These are phyloP conservation scores for Crypturellus undulatus DNA, from an alignment of 2,113 vertebrate genomes.

Conservation along the genomic window DNA sequence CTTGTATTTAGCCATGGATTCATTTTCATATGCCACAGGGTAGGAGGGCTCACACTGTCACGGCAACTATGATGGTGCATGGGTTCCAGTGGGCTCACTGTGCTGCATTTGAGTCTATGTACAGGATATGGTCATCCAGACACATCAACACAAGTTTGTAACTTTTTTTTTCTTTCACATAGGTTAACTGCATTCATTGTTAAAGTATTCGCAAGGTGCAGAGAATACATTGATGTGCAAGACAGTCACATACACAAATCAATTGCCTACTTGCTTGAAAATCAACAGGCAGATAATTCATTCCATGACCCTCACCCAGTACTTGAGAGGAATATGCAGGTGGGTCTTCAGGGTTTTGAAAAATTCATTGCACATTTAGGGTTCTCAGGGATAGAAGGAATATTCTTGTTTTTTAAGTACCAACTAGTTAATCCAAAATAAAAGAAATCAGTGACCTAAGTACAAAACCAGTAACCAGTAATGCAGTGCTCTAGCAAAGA, in stretches of 20 bases:
- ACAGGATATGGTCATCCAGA: neutral
- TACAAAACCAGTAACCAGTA: neutral
- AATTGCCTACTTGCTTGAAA: slow-evolving; percentile 70
- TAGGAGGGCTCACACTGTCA: neutral
- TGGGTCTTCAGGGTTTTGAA: neutral
- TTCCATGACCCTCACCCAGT: slow-evolving; percentile 78
- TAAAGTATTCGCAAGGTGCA: slow-evolving; percentile 80
- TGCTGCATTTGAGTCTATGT: neutral
- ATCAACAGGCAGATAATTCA: slow-evolving; percentile 67
- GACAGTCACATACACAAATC: slow-evolving; percentile 58
- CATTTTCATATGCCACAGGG: neutral
- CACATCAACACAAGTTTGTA: neutral
- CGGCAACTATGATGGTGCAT: neutral
- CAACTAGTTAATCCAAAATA: neutral
- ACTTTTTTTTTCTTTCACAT: neutral
- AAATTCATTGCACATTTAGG: neutral
- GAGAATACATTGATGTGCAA: neutral
- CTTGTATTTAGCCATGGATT: neutral
- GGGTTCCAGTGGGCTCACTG: neutral
- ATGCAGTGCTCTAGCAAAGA: neutral
- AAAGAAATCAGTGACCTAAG: neutral
- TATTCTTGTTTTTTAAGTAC: neutral
- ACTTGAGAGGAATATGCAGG: slow-evolving; percentile 76
- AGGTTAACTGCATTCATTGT: slow-evolving; percentile 84
- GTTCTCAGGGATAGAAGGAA: neutral